Base-by-base conservation (phyloP, 2,113 vertebrate genomes). In the Podilymbus podiceps region DNA sequence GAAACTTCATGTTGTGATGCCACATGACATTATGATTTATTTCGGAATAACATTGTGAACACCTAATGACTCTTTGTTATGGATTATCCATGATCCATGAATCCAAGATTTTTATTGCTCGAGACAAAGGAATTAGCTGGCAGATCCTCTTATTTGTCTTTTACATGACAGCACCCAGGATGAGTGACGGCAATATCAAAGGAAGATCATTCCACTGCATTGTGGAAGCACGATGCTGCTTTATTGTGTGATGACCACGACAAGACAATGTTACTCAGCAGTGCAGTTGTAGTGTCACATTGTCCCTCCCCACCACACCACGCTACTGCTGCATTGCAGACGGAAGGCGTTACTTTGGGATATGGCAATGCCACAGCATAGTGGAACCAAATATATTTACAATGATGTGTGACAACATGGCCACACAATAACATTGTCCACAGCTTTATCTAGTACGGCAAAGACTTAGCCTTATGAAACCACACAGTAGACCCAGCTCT, bases 341-440 rank as follows among this genome's bases (percentile, higher is more conserved):
- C 35, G 31, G 59, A 33, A 14, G 55, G 24, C 1, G 1, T 50
- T 42, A 44, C 19, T 53, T 28, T 25, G 28, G 18, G 44, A 73
- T 40, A 17, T 3, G 40, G 23, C 27, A 59, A 17, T 8, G 21
- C 53, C 59, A 71, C 23, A 46, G 40, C 28, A 24, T 27, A 17
- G 33, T 5, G 9, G 23, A 74, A 47, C 11, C 46, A 64, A 50
- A 47, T n/a, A 22, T 5, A 21, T 17, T 24, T 23, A 62, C 28
- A 33, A 23, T 14, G 67, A 18, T 0, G 0, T 73, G 28, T 46
- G 55, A 38, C 44, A 40, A 40, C 9, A 12, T 2, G 49, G 58
- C 11, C 77, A 59, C 44, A 25, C 0, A 0, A 5, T 10, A 30
- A 63, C 8, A 3, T 5, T 30, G 21, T n/a, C 58, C 38, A 27